phyloP scores from a whole-genome alignment of 2,888 invertebrate genomes.

The Diloba caeruleocephala region DNA sequence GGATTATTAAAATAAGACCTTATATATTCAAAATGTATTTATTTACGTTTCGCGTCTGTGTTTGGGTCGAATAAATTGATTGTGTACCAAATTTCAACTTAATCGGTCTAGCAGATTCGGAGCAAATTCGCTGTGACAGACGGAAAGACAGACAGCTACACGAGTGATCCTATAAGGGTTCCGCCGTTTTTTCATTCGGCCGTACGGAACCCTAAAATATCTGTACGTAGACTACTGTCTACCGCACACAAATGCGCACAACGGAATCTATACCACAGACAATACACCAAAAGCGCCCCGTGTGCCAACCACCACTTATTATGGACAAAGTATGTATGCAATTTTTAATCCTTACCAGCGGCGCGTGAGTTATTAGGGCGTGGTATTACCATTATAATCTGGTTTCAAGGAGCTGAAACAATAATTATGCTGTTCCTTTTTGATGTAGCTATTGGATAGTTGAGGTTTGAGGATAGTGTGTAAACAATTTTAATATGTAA shows the following conservation, averaged over 20 bases:
- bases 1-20: too few species aligned
- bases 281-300: slow-evolving; percentile 18
- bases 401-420: slow-evolving; percentile 34
- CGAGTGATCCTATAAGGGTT: too few species aligned
- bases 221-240: too few species aligned
- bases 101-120: too few species aligned
- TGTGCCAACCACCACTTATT: slow-evolving; percentile 48
- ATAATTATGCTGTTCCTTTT: slow-evolving; percentile 43
- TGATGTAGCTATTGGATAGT: slow-evolving; percentile 10
- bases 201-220: too few species aligned
- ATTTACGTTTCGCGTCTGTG: too few species aligned
- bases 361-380: slow-evolving; percentile 57
- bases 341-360: slow-evolving; percentile 53
- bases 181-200: too few species aligned
- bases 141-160: too few species aligned
- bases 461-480: slow-evolving; percentile 6
- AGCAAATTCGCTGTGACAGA: too few species aligned
- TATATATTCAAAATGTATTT: too few species aligned
- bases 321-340: slow-evolving; percentile 48
- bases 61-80: too few species aligned
- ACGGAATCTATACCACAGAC: slow-evolving; percentile 1
- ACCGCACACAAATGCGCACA: neutral
- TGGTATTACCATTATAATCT: slow-evolving; percentile 38
- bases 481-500: neutral
- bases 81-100: too few species aligned